Evolutionary conservation across 2,113 vertebrate genomes (phyloP).

Genomic region (Pelecanoides urinatrix): DNA sequence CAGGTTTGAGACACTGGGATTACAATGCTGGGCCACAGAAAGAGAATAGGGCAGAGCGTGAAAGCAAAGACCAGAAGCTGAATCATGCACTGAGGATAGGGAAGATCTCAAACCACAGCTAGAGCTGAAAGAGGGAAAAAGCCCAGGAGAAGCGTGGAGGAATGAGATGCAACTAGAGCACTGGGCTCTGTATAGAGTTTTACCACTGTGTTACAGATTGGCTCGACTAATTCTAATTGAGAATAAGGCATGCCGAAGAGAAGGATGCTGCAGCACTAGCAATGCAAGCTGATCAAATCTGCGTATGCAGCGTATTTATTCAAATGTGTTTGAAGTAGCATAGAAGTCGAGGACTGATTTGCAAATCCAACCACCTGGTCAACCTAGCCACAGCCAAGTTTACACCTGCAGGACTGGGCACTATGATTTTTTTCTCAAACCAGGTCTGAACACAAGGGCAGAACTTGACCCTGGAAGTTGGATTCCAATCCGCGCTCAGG

Average conservation of each 20-base stretch:
- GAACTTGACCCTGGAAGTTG: neutral
- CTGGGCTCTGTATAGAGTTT: neutral
- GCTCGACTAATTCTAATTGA: neutral
- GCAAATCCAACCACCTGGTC: constrained; percentile 23
- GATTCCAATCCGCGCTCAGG: neutral
- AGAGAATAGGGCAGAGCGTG: neutral
- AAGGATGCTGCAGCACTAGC: constrained; percentile 38
- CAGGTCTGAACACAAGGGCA: neutral
- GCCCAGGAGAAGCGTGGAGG: neutral
- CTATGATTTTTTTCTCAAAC: neutral
- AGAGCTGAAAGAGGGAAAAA: neutral
- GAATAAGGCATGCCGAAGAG: neutral
- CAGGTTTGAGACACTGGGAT: neutral
- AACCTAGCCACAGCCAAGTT: neutral
- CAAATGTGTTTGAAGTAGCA: constrained; percentile 14
- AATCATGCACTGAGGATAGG: neutral
- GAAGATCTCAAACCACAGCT: neutral
- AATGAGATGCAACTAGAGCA: neutral
- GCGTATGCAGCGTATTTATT: constrained; percentile 15
- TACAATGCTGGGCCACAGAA: neutral
- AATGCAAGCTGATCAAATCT: neutral
- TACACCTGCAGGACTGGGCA: neutral
- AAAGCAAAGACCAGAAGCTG: neutral
- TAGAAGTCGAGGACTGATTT: neutral
- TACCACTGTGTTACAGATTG: neutral